phyloP scores from a whole-genome alignment of 2,888 invertebrate species.

The Miltochrista miniata region DNA sequence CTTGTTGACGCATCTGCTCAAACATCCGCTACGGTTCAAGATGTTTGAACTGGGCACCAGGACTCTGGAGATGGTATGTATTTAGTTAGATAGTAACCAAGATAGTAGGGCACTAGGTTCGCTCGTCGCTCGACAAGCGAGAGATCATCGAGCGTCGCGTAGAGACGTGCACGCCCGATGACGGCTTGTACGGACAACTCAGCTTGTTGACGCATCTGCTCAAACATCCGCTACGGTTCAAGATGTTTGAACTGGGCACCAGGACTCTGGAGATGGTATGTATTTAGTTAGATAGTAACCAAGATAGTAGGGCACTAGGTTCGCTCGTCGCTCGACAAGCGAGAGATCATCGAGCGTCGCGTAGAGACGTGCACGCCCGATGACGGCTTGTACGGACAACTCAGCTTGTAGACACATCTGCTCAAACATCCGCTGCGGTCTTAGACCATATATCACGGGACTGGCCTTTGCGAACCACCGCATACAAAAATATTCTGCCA shows the following conservation, averaged over 20 bases:
- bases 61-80: conserved; percentile 84
- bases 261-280: conserved; percentile 79
- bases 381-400: conserved; percentile 94
- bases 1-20: conserved; percentile 93
- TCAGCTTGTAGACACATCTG: conserved; percentile 93
- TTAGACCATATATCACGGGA: no score
- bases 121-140: conserved; percentile 88
- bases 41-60: conserved; percentile 89
- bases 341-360: conserved; percentile 93
- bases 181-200: conserved; percentile 94
- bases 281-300: no score
- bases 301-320: conserved; percentile 82
- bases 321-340: conserved; percentile 87
- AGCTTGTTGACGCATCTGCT: conserved; percentile 93
- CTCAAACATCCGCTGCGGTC: conserved; percentile 92
- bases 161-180: conserved; percentile 92
- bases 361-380: conserved; percentile 92
- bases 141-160: conserved; percentile 93
- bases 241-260: conserved; percentile 89
- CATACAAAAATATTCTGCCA: no score
- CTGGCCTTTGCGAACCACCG: no score
- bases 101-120: conserved; percentile 83
- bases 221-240: conserved; percentile 94
- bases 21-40: conserved; percentile 95
- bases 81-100: no score